Base-by-base conservation (phyloP, 2,888 invertebrate species). In the Cactoblastis cactorum region DNA sequence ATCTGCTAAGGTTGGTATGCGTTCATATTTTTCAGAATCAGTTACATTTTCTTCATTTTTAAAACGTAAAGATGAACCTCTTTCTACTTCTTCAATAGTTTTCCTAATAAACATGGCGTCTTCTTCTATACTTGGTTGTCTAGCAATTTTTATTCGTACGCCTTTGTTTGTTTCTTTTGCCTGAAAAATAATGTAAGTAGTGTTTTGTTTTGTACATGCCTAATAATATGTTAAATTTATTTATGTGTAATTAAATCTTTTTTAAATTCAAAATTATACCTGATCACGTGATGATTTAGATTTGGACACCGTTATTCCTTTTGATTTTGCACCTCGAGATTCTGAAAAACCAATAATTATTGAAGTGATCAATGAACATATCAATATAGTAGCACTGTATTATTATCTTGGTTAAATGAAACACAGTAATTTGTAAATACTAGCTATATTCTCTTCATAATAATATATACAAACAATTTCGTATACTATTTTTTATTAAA, bases 81-180 rank as follows among this genome's bases (percentile, higher is more conserved):
- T 76, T 72, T 86, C 88, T 58, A 89, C 83, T 78, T 88, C 88
- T 75, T 87, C 84, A 54, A 89, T 89, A 3, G 89, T 81, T 73
- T 86, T 80, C 61, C 87, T 77, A 11, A 88, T 89, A 53, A 87
- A 85, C 57, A 79, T 77, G 0, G 89, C 89, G 51, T 89, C 89
- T 70, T 88, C 88, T 70, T 89, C 89, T 55, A 87, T 80, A 48
- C 90, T 89, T 1, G 79, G 71, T 55, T 88, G 88, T 50, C 85
- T 70, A n/a, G 62, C 67, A 22, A 87, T 65, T 58, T 73, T 80
- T 57, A 63, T 73, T 64, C 69, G 76, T 39, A 59, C 61, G 34
- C 33, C 69, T 58, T 79, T 82, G 4, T 82, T 80, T 51, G 70
- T 50, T 41, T 65, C 56, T 71, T 80, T 77, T 24, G 61, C 57